phyloP scores from a whole-genome alignment of 2,888 invertebrate species.

The Temnothorax rugatulus region DNA sequence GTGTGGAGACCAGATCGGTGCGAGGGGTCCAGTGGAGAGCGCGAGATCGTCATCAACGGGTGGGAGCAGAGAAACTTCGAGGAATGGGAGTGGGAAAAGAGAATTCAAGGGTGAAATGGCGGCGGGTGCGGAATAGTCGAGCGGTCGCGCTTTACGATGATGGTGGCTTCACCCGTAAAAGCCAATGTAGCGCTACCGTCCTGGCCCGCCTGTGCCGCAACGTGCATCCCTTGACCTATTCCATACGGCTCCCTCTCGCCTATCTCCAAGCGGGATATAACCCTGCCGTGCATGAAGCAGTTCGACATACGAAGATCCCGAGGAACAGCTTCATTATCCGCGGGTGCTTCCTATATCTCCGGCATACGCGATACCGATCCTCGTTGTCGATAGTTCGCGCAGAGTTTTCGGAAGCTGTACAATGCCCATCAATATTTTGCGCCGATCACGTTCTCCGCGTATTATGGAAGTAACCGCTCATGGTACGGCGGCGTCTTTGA shows the following conservation, averaged over 20 bases:
- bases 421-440: conserved; percentile 39
- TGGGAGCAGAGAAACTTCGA: conserved; percentile 32
- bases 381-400: conserved; percentile 37
- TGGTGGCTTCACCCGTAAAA: conserved; percentile 79
- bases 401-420: conserved; percentile 19
- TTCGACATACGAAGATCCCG: conserved; percentile 62
- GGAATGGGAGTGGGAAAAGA: conserved; percentile 31
- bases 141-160: conserved; percentile 78
- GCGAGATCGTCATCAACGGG: conserved; percentile 43
- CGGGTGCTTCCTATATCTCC: conserved; percentile 47
- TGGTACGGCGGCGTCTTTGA: not conserved
- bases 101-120: conserved; percentile 42
- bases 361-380: conserved; percentile 15
- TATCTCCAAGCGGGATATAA: conserved; percentile 44
- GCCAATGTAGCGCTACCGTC: conserved; percentile 78
- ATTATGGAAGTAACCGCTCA: not conserved
- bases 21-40: conserved; percentile 42
- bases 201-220: conserved; percentile 60
- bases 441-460: conserved; percentile 10
- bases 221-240: conserved; percentile 50
- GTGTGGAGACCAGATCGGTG: conserved; percentile 52
- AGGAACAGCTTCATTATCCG: conserved; percentile 70
- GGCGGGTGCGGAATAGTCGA: conserved; percentile 66
- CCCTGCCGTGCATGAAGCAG: conserved; percentile 44
- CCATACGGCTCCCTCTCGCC: conserved; percentile 22